Conservation (phyloP, 2,797 vertebrate genomes). For the Anguilla obscura region DNA sequence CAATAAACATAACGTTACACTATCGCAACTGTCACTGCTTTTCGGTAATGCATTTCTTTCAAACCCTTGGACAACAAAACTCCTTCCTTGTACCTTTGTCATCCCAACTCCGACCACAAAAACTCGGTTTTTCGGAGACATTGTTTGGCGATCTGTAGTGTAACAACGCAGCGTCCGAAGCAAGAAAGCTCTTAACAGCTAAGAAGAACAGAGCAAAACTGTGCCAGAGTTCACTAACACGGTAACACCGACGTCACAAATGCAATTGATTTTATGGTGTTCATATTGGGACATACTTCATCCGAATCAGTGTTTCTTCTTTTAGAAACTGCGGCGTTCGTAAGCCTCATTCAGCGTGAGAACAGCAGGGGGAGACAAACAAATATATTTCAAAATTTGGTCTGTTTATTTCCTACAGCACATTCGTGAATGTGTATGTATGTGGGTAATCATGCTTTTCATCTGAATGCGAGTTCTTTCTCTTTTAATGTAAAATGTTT, state of each 20-base stretch:
- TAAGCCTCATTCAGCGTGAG: too few species aligned
- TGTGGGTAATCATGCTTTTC: too few species aligned
- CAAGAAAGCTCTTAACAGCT: not conserved
- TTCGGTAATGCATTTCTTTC: not conserved
- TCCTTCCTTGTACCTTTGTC: slow-evolving; percentile 83
- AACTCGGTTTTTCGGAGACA: slow-evolving; percentile 70
- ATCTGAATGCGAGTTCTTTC: too few species aligned
- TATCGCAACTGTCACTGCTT: not conserved
- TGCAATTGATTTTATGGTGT: not conserved
- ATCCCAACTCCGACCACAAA: slow-evolving; percentile 95
- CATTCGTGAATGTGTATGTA: too few species aligned
- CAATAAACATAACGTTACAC: not conserved
- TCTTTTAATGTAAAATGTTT: too few species aligned
- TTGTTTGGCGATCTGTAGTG: slow-evolving; percentile 30
- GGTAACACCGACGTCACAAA: not conserved
- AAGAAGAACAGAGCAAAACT: not conserved
- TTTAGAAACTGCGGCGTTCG: too few species aligned
- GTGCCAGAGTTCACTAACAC: too few species aligned
- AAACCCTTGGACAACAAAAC: not conserved
- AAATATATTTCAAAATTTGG: too few species aligned
- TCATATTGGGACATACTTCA: not conserved
- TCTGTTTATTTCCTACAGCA: too few species aligned
- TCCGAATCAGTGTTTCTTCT: not conserved
- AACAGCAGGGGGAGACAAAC: too few species aligned
- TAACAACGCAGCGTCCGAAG: not conserved